Conservation (phyloP, 2,113 vertebrate genomes). For the Himantopus leucocephalus region DNA sequence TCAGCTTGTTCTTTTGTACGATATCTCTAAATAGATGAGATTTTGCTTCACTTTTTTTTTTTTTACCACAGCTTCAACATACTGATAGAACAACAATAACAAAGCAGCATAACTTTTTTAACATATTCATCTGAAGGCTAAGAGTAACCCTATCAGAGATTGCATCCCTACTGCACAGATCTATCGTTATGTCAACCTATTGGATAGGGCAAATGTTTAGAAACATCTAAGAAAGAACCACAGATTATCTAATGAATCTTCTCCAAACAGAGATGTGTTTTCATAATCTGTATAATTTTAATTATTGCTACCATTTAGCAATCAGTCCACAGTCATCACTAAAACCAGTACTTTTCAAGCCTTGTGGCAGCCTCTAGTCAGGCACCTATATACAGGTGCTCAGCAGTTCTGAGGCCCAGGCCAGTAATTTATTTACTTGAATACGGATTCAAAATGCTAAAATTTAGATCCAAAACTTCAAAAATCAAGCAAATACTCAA, state of each 20-base stretch:
- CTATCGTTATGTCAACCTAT: background rate
- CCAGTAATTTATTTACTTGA: background rate
- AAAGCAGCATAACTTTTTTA: background rate
- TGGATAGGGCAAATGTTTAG: background rate
- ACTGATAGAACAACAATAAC: background rate
- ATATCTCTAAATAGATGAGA: background rate
- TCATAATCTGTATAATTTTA: background rate
- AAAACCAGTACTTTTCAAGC: background rate
- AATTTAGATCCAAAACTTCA: background rate
- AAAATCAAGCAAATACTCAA: background rate
- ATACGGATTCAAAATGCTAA: background rate
- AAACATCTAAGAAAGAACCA: background rate
- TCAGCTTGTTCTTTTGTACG: background rate
- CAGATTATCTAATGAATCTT: background rate
- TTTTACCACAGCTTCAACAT: background rate
- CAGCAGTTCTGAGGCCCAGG: background rate
- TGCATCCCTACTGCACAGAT: background rate
- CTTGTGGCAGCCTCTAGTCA: background rate
- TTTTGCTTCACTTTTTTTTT: background rate
- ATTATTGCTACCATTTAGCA: background rate
- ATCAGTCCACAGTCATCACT: background rate
- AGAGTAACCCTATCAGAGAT: background rate
- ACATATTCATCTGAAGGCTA: background rate
- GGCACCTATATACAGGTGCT: background rate
- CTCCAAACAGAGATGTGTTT: background rate